A percentile compares a stretch with the other conserved stretches of the same genome.
phyloP scores from a whole-genome alignment of 2,888 invertebrate species.

The Cryptosula pallasiana region DNA sequence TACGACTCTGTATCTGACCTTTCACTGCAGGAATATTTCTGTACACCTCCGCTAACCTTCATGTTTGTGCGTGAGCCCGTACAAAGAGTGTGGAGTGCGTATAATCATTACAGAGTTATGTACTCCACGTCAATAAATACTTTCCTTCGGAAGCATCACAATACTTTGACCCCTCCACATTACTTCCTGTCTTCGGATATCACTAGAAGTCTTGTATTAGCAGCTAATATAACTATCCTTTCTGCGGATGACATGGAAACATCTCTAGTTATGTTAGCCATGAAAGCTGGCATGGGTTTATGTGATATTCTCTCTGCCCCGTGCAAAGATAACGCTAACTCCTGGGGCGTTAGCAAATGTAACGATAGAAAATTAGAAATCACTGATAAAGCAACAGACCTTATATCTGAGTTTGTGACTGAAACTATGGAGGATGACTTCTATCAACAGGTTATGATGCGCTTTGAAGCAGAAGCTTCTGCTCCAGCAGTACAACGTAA shows the following conservation, averaged over 20 bases:
- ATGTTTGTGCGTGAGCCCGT: not conserved
- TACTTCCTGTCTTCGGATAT: not conserved
- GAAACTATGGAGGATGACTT: not conserved
- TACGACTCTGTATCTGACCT: not conserved
- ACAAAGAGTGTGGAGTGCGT: not conserved
- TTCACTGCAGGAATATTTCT: not conserved
- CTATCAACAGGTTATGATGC: not conserved
- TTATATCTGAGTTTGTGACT: not conserved
- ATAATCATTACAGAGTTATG: conserved; percentile 1
- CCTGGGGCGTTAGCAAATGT: not conserved
- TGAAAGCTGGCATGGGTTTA: not conserved
- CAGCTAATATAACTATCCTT: not conserved
- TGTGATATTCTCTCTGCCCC: conserved; percentile 6
- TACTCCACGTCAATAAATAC: not conserved
- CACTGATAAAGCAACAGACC: not conserved
- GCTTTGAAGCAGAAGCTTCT: not conserved
- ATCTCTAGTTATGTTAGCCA: not conserved
- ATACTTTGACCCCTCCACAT: not conserved
- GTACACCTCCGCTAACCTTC: not conserved
- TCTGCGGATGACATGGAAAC: not conserved
- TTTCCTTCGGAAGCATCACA: not conserved
- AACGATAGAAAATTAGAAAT: not conserved
- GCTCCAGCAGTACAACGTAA: not conserved
- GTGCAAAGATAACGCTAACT: not conserved
- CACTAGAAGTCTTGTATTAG: not conserved